These are phyloP conservation scores for Struthidea cinerea DNA, from an alignment of 2,113 vertebrate species.

Conservation along the genomic window DNA sequence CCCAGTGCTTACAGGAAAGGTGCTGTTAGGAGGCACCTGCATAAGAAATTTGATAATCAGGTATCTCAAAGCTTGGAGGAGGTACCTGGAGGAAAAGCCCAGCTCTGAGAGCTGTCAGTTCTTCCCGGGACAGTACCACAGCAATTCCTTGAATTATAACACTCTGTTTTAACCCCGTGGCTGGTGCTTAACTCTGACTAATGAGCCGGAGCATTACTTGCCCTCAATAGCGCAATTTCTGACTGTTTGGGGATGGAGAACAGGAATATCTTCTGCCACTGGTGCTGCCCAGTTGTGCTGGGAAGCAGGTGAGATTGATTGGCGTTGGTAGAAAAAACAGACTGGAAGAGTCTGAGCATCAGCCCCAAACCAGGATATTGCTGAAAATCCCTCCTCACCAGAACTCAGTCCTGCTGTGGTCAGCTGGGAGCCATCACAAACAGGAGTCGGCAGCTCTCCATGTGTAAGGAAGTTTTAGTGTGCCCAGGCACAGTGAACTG, in stretches of 20 bases:
- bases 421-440: background rate
- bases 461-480: rapidly evolving
- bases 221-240: background rate
- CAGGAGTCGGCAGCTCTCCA: background rate
- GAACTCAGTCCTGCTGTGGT: background rate
- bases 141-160: background rate
- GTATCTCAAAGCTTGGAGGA: background rate
- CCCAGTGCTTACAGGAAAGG: background rate
- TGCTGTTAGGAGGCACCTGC: background rate
- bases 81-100: background rate
- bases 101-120: background rate
- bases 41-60: background rate
- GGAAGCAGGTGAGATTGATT: background rate
- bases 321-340: background rate
- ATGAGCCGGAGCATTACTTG: background rate
- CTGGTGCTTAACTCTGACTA: background rate
- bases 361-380: background rate
- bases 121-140: background rate
- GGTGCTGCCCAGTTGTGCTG: background rate
- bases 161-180: background rate
- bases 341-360: background rate
- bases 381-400: background rate
- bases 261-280: background rate
- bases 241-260: background rate
- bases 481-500: background rate